These are phyloP conservation scores for Siniperca scherzeri DNA, from an alignment of 2,797 vertebrate species.

Conservation along the genomic window DNA sequence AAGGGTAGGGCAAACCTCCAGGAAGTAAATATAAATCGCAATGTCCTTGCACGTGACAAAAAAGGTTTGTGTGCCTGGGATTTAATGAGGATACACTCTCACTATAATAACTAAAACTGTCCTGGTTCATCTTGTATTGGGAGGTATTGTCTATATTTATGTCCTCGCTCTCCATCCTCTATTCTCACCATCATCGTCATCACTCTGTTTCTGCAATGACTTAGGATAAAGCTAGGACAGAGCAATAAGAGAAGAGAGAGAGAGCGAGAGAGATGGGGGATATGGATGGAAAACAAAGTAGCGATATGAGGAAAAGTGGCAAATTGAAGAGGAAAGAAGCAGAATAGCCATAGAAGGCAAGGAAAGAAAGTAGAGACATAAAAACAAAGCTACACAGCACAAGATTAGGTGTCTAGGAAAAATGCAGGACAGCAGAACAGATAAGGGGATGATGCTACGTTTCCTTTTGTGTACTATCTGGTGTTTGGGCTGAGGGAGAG, in stretches of 20 bases:
- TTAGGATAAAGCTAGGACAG: background rate
- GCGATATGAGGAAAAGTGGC: conserved; percentile 22
- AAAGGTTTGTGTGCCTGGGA: background rate
- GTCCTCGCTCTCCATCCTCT: conserved; percentile 3
- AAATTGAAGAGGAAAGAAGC: conserved; percentile 28
- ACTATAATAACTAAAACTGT: conserved; percentile 12
- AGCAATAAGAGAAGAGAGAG: background rate
- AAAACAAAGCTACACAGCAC: conserved; percentile 29
- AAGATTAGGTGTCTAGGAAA: conserved; percentile 47
- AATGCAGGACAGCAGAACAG: conserved; percentile 28
- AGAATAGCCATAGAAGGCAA: background rate
- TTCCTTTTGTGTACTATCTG: conserved; percentile 47
- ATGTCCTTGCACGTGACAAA: background rate
- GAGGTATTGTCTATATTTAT: conserved; percentile 24
- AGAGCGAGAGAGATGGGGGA: background rate
- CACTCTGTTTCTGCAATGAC: conserved; percentile 10
- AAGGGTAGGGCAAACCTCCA: background rate
- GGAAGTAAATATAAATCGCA: background rate
- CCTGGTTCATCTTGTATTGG: background rate
- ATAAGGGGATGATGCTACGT: conserved; percentile 49
- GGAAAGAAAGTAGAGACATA: conserved; percentile 6
- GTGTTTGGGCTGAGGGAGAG: conserved; percentile 37
- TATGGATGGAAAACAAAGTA: background rate
- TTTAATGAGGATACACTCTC: conserved; percentile 15
- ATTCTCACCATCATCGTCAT: background rate